phyloP scores from a whole-genome alignment of 2,888 invertebrate species.

The Polydrusus pterygomalis region DNA sequence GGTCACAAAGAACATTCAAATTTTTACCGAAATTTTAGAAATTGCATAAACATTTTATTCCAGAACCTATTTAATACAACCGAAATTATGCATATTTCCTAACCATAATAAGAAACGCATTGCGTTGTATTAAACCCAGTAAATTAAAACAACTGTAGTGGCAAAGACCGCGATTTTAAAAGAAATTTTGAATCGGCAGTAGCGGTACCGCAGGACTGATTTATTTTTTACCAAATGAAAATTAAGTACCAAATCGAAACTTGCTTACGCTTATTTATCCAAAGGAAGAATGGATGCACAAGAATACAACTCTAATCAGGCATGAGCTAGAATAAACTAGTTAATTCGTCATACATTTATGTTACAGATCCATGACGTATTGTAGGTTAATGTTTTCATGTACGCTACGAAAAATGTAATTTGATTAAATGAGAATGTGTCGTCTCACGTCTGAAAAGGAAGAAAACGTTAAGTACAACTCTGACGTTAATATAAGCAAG shows the following conservation, averaged over 20 bases:
- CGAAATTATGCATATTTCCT: slow-evolving; percentile 3
- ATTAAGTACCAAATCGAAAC: background rate
- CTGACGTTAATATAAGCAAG: too few species aligned
- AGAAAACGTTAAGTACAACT: too few species aligned
- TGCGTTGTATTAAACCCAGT: background rate
- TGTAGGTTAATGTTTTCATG: too few species aligned
- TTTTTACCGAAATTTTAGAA: background rate
- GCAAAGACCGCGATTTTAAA: background rate
- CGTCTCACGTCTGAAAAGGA: too few species aligned
- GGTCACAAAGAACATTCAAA: too few species aligned
- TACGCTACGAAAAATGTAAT: too few species aligned
- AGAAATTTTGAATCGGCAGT: slow-evolving; percentile 15
- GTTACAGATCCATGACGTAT: too few species aligned
- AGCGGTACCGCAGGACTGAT: background rate
- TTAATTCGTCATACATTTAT: background rate
- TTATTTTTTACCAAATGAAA: background rate
- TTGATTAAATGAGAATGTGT: too few species aligned
- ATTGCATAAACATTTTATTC: background rate
- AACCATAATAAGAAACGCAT: slow-evolving; percentile 14
- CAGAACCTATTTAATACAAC: background rate
- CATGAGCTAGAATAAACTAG: background rate
- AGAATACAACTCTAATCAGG: slow-evolving; percentile 12
- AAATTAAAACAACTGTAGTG: background rate
- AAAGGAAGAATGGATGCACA: slow-evolving; percentile 20
- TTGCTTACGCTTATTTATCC: background rate